Conservation (phyloP, 2,888 invertebrate species). For the Cylindroiulus punctatus region DNA sequence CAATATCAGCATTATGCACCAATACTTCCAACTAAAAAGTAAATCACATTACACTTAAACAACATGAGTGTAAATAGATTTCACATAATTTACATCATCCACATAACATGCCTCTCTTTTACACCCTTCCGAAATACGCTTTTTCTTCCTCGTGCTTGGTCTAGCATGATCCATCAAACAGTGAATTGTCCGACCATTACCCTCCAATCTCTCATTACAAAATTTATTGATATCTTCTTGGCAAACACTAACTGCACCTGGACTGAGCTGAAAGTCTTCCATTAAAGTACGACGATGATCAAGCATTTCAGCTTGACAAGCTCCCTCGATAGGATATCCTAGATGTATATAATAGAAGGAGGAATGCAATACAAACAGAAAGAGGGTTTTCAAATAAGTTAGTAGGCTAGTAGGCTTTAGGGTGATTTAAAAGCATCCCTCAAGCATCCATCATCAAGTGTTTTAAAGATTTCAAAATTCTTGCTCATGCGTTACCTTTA, state of each 20-base stretch:
- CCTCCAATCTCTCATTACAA: slow-evolving; percentile 80
- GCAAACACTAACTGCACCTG: slow-evolving; percentile 90
- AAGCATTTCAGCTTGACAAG: slow-evolving; percentile 88
- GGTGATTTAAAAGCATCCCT: no score
- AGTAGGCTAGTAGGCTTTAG: no score
- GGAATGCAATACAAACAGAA: no score
- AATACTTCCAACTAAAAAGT: slow-evolving; percentile 76
- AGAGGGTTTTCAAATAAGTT: no score
- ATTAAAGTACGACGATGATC: slow-evolving; percentile 90
- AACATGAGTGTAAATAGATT: neutral
- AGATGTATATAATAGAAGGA: no score
- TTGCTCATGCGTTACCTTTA: slow-evolving; percentile 63
- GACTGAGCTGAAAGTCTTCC: slow-evolving; percentile 92
- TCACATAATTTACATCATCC: neutral
- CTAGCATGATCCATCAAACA: slow-evolving; percentile 92
- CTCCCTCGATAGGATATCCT: slow-evolving; percentile 74
- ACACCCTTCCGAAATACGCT: slow-evolving; percentile 76
- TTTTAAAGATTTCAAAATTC: no score
- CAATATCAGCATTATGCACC: slow-evolving; percentile 89
- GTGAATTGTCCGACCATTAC: slow-evolving; percentile 82
- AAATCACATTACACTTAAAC: slow-evolving; percentile 48
- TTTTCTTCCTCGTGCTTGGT: slow-evolving; percentile 67
- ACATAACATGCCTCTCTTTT: slow-evolving; percentile 66
- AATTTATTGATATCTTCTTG: slow-evolving; percentile 81
- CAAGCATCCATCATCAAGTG: no score